Evolutionary conservation across 2,797 vertebrate species (phyloP).

Genomic region (Uromys caudimaculatus): DNA sequence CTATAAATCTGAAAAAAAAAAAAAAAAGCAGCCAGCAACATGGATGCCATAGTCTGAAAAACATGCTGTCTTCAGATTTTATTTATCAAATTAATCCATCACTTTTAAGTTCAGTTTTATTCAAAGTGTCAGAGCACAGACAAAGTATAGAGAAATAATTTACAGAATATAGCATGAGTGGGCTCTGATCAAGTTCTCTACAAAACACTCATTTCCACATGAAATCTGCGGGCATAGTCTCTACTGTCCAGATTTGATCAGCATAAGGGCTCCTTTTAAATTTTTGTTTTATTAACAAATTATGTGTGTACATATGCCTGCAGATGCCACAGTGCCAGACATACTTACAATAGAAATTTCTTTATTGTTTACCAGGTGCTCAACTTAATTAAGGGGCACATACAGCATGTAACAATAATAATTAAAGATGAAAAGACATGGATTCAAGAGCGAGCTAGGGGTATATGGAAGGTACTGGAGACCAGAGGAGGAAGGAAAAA

Average conservation of each 20-base stretch:
- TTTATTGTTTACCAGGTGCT: constrained; percentile 20
- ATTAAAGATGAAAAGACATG: neutral
- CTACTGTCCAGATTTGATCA: neutral
- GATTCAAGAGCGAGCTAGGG: neutral
- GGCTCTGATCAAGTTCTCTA: neutral
- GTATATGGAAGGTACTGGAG: neutral
- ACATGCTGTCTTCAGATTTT: neutral
- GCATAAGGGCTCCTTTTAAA: neutral
- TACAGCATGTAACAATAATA: neutral
- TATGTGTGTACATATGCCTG: neutral
- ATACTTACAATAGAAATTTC: constrained; percentile 22
- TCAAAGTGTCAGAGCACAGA: neutral
- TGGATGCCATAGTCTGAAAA: neutral
- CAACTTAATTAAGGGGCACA: neutral
- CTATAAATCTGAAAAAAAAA: neutral
- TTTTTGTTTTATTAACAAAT: neutral
- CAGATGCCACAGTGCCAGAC: neutral
- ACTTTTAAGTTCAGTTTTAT: neutral
- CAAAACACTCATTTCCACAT: neutral
- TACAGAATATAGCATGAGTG: neutral
- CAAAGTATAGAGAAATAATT: neutral
- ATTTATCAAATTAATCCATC: neutral
- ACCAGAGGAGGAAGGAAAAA: neutral
- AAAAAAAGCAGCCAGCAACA: neutral
- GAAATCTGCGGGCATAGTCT: neutral